These are phyloP conservation scores for Drosophila murphyi DNA, from an alignment of 1,140 invertebrate species.

Conservation along the genomic window DNA sequence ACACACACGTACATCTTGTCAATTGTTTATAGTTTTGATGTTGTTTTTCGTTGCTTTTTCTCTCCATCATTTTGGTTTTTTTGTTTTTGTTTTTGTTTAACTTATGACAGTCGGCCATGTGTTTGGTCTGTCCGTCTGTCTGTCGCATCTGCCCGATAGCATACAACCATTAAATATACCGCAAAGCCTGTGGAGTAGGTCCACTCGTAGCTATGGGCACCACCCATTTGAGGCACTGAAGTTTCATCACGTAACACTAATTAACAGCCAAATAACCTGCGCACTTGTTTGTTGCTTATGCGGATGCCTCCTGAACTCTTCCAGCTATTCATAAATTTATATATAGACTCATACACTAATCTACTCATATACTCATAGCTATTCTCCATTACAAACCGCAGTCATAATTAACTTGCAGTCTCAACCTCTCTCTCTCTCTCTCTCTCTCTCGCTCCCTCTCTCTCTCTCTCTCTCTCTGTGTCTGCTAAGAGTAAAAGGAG, in stretches of 20 bases:
- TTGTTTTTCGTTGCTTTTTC: conserved; percentile 7
- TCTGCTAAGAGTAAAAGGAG: not conserved
- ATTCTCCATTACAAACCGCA: conserved; percentile 52
- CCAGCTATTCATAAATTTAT: conserved; percentile 25
- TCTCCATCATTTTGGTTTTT: not conserved
- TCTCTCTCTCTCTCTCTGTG: not conserved
- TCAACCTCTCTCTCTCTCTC: conserved; percentile 16
- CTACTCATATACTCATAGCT: not conserved
- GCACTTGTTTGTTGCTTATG: conserved; percentile 66
- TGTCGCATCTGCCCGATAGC: conserved; percentile 10
- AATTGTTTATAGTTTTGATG: conserved; percentile 54
- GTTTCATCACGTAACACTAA: conserved; percentile 80
- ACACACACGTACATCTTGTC: conserved; percentile 28
- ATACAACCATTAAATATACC: conserved; percentile 42
- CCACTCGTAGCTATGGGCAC: conserved; percentile 53
- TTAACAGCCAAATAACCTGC: conserved; percentile 77
- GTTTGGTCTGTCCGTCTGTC: conserved; percentile 6
- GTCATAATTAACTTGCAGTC: conserved; percentile 75
- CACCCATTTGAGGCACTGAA: conserved; percentile 60
- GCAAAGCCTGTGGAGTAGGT: conserved; percentile 36
- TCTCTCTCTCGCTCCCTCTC: conserved; percentile 3
- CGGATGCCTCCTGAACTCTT: conserved; percentile 5
- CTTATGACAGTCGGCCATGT: conserved; percentile 4
- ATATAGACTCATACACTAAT: not conserved
- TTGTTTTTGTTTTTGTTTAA: conserved; percentile 1